Conservation (phyloP, 1,140 invertebrate genomes). For the Drosophila pruinosa region DNA sequence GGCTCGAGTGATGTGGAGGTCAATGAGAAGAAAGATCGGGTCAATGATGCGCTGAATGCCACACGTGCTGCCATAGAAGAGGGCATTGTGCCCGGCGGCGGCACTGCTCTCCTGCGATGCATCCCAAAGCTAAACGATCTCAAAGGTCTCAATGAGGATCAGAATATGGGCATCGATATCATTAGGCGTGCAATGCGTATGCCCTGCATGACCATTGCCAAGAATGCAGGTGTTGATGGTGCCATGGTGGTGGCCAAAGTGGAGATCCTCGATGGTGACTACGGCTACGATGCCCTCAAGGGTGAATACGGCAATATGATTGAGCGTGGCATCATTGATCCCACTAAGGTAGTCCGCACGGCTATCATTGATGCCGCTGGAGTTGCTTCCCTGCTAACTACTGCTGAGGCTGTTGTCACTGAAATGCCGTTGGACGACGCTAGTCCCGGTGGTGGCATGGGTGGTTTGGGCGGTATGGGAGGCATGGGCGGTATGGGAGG, state of each 20-base stretch:
- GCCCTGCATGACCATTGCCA: constrained; percentile 97
- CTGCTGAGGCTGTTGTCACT: constrained; percentile 97
- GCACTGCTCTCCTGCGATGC: constrained; percentile 96
- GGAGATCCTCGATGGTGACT: constrained; percentile 88
- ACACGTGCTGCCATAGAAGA: constrained; percentile 99
- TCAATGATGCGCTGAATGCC: constrained; percentile 98
- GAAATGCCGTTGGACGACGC: constrained; percentile 97
- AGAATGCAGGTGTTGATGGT: constrained; percentile 98
- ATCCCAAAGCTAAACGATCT: constrained; percentile 89
- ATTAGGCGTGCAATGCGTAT: constrained; percentile 95
- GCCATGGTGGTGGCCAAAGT: constrained; percentile 97
- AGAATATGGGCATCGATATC: constrained; percentile 92
- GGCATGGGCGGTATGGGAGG: constrained; percentile 51
- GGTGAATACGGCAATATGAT: constrained; percentile 98
- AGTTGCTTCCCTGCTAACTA: constrained; percentile 97
- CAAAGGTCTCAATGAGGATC: constrained; percentile 91
- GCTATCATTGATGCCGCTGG: constrained; percentile 99
- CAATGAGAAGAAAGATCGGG: constrained; percentile 99
- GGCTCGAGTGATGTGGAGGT: constrained; percentile 99
- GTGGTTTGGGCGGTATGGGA: constrained; percentile 55
- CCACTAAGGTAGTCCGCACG: constrained; percentile 98
- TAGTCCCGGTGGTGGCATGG: constrained; percentile 80
- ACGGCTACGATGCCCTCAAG: constrained; percentile 98
- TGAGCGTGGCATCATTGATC: constrained; percentile 98
- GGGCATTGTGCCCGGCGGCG: constrained; percentile 99